Percentiles rank a stretch among this genome's conserved stretches.
phyloP scores from a whole-genome alignment of 2,797 vertebrate genomes.

The Propithecus deckenii region DNA sequence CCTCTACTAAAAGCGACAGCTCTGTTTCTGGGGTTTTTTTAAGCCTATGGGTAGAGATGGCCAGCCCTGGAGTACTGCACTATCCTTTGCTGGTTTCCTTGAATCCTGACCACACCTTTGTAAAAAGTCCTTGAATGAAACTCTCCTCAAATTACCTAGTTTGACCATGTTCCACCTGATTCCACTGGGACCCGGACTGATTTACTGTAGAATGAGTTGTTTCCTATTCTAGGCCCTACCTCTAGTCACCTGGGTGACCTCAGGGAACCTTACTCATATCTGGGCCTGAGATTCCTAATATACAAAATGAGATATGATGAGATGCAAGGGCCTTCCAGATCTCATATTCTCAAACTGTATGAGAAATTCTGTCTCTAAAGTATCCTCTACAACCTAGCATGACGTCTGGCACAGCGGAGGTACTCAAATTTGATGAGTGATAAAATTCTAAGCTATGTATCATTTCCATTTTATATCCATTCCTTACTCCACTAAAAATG shows the following conservation, averaged over 20 bases:
- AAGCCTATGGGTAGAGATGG: background rate
- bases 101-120: background rate
- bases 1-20: background rate
- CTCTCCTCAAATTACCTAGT: background rate
- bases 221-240: background rate
- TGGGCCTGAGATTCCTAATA: background rate
- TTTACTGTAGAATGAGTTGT: background rate
- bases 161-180: background rate
- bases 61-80: background rate
- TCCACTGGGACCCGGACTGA: background rate
- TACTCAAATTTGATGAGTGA: background rate
- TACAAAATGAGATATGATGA: background rate
- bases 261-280: background rate
- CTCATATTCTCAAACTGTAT: slow-evolving; percentile 8
- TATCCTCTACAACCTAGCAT: background rate
- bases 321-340: background rate
- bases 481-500: slow-evolving; percentile 41
- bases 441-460: slow-evolving; percentile 43
- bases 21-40: background rate
- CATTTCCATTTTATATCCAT: slow-evolving; percentile 33
- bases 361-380: slow-evolving; percentile 9
- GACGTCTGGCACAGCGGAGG: background rate
- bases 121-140: background rate
- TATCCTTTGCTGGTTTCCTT: background rate
- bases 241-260: background rate